Base-by-base conservation (phyloP, 1,140 invertebrate species). In the Apolygus lucorum region DNA sequence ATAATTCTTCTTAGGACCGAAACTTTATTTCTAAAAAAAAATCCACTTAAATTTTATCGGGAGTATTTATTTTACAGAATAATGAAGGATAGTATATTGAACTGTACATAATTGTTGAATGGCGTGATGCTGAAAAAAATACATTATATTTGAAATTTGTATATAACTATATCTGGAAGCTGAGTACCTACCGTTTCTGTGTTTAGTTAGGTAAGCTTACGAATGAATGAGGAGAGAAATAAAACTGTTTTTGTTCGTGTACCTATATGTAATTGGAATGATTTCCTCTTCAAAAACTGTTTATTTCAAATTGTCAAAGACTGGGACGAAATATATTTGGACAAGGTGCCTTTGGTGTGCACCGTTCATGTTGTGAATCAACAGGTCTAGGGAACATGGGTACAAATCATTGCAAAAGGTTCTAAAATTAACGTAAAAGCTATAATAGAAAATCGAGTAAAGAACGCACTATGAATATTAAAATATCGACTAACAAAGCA, bases 341-440 rank as follows among this genome's bases (percentile, higher is more conserved):
- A 59, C 52, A 62, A n/a, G 68, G 68, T 68, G 68, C 68, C 68
- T 68, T 68, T 59, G n/a, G 29, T 63, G 68, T 63, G 68, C 68
- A 28, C 68, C 68, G 68, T 54, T 68, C 68, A 68, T 22, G 1
- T 26, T 52, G 67, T 68, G 49, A 49, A 68, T 68, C 67, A 68
- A 68, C 67, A 26, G 11, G 54, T 59, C 26, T 17, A 28, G n/a
- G 34, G 21, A 24, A 68, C 14, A 42, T 8, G 17, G 34, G 34
- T 42, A 42, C 34, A 42, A 42, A 42, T 42, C 34, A n/a, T n/a
- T n/a, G n/a, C n/a, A n/a, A n/a, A n/a, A n/a, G n/a, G n/a, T n/a
- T n/a, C n/a, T n/a, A n/a, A n/a, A n/a, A n/a, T n/a, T n/a, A n/a
- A n/a, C n/a, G n/a, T n/a, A n/a, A n/a, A n/a, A n/a, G n/a, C n/a